A percentile compares a stretch with the other conserved stretches of the same genome.
Conservation (phyloP, 2,113 vertebrate species). For the Scartelaos histophorus region DNA sequence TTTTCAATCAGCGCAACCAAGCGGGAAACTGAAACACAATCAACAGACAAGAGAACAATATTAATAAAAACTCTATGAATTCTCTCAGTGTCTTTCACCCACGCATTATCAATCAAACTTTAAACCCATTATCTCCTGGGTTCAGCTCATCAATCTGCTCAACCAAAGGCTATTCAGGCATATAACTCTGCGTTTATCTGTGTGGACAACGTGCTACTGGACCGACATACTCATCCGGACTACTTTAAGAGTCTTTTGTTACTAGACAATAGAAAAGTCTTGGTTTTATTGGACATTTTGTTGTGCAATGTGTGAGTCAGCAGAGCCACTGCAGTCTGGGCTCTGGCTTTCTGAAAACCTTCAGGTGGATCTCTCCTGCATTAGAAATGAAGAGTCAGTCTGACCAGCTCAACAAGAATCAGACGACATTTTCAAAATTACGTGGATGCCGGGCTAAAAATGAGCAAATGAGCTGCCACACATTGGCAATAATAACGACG, state of each 20-base stretch:
- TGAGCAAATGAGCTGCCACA: neutral
- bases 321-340: neutral
- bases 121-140: slow-evolving; percentile 26
- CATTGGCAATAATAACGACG: neutral
- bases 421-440: slow-evolving; percentile 36
- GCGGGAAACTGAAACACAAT: slow-evolving; percentile 11
- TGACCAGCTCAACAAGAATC: neutral
- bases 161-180: slow-evolving; percentile 22
- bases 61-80: slow-evolving; percentile 21
- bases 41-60: slow-evolving; percentile 18
- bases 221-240: neutral
- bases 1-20: slow-evolving; percentile 5
- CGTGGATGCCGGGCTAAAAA: slow-evolving; percentile 12
- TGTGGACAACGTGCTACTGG: slow-evolving; percentile 3
- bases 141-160: slow-evolving; percentile 30
- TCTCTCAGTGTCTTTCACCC: slow-evolving; percentile 4
- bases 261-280: slow-evolving; percentile 1
- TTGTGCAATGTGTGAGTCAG: slow-evolving; percentile 29
- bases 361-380: slow-evolving; percentile 35
- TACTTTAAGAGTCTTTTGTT: neutral
- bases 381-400: slow-evolving; percentile 41
- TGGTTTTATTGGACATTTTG: slow-evolving; percentile 26
- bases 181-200: neutral
- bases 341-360: neutral
- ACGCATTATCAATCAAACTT: slow-evolving; percentile 32